Base-by-base conservation (phyloP, 2,888 invertebrate genomes). In the Ophion obscuratus region DNA sequence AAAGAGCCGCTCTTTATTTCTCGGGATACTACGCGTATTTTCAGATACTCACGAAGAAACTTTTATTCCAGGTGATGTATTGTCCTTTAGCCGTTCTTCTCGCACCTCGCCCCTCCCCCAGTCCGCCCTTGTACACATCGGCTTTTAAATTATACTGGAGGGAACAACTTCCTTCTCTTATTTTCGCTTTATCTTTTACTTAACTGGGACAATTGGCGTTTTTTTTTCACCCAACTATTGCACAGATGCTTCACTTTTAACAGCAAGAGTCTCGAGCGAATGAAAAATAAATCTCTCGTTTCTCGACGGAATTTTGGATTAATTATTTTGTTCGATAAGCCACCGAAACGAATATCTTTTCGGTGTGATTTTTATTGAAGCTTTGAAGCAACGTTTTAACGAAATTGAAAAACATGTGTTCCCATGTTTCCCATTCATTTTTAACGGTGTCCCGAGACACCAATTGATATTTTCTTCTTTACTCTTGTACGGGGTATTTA, bases 31-130 rank as follows among this genome's bases (percentile, higher is more conserved):
- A 20, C 9, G 5, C 67, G 53, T 11, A 14, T 77, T 59, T 40
- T 59, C 24, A 40, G 40, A 67, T 68, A 24, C 57, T 17, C 24
- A 59, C 17, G 77, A 24, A 68, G 7, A 36, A 67, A 67, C 24
- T 77, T 77, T 77, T 77, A 27, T 67, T 66, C 40, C 59, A 27
- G 24, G 24, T 77, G 59, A 40, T 59, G 17, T 59, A 68, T 77
- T n/a, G 24, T 68, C 17, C 44, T 57, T 59, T 59, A 4, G 36
- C 40, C 3, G n/a, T 66, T 59, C 14, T 57, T 31, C 53, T n/a
- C 57, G n/a, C 14, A 10, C 2, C 36, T 36, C 40, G 3, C 31
- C 40, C 1, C 40, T 7, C 6, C 40, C n/a, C 62, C 74, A 31
- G 14, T 17, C 24, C 24, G 24, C 62, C 9, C 31, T 44, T 24